phyloP scores from a whole-genome alignment of 2,113 vertebrate species.

The Recurvirostra avosetta region DNA sequence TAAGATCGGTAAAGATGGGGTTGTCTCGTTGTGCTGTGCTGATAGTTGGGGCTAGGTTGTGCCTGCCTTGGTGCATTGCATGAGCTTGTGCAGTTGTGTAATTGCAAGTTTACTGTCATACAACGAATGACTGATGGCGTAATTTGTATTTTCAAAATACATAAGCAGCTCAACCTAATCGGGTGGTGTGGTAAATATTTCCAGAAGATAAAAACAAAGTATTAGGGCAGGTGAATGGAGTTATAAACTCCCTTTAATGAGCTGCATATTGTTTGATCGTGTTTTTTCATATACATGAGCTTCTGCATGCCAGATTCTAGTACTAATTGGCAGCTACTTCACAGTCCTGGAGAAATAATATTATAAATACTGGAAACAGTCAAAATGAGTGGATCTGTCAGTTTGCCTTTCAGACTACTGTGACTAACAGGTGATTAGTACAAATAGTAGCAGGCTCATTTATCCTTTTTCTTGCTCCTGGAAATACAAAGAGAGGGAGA shows the following conservation, averaged over 20 bases:
- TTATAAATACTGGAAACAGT: slow-evolving; percentile 10
- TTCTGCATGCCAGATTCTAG: background rate
- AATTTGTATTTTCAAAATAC: slow-evolving; percentile 70
- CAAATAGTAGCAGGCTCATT: background rate
- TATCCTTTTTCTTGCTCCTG: background rate
- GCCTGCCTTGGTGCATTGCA: background rate
- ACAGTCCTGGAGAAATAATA: slow-evolving; percentile 17
- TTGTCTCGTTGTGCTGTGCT: background rate
- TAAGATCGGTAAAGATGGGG: background rate
- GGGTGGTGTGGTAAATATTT: slow-evolving; percentile 56
- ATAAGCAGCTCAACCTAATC: slow-evolving; percentile 64
- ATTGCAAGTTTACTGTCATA: slow-evolving; percentile 55
- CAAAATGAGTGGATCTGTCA: slow-evolving; percentile 11
- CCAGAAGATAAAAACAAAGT: slow-evolving; percentile 60
- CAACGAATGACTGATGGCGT: slow-evolving; percentile 66
- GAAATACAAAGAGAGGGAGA: background rate
- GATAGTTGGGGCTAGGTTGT: background rate
- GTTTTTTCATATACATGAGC: slow-evolving; percentile 38
- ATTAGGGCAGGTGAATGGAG: slow-evolving; percentile 32
- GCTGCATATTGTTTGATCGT: slow-evolving; percentile 10
- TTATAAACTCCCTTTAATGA: slow-evolving; percentile 51
- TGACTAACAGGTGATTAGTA: slow-evolving; percentile 18
- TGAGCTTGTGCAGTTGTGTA: slow-evolving; percentile 49
- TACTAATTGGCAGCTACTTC: slow-evolving; percentile 45
- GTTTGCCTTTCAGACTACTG: slow-evolving; percentile 17